Conservation (phyloP, 2,888 invertebrate genomes). For the Pandemis corylana region DNA sequence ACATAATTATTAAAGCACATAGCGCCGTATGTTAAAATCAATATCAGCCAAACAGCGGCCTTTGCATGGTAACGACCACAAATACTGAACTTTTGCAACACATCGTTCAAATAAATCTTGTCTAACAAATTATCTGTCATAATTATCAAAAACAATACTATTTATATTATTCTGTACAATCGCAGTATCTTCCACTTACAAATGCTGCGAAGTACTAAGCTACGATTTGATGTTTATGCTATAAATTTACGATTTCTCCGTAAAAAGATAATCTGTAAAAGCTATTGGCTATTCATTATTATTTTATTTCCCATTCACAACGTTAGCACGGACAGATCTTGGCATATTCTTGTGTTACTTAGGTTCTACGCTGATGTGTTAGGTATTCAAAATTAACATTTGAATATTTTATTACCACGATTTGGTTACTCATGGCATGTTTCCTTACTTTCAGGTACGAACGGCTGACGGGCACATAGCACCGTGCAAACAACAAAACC, state of each 20-base stretch:
- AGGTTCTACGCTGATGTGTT: too few relatives aligned
- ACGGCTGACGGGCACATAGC: not conserved
- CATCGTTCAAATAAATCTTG: conserved; percentile 28
- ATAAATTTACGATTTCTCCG: not conserved
- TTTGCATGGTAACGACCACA: not conserved
- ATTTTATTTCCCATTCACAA: too few relatives aligned
- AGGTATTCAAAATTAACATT: too few relatives aligned
- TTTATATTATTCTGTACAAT: not conserved
- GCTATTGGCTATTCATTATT: too few relatives aligned
- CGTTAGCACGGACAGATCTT: too few relatives aligned
- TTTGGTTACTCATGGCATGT: too few relatives aligned
- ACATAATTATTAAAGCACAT: not conserved
- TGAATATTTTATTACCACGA: too few relatives aligned
- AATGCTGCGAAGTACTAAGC: not conserved
- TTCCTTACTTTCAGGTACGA: not conserved
- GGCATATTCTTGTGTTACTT: too few relatives aligned
- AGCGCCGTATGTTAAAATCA: not conserved
- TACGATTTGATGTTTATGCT: not conserved
- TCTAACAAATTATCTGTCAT: conserved; percentile 21
- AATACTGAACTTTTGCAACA: not conserved
- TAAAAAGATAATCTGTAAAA: too few relatives aligned
- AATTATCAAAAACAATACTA: not conserved
- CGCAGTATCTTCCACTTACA: not conserved
- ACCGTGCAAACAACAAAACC: not conserved
- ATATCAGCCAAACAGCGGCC: not conserved